A percentile compares a stretch with the other conserved stretches of the same genome.
phyloP scores from a whole-genome alignment of 2,113 vertebrate genomes.

The Pteruthius melanotis region DNA sequence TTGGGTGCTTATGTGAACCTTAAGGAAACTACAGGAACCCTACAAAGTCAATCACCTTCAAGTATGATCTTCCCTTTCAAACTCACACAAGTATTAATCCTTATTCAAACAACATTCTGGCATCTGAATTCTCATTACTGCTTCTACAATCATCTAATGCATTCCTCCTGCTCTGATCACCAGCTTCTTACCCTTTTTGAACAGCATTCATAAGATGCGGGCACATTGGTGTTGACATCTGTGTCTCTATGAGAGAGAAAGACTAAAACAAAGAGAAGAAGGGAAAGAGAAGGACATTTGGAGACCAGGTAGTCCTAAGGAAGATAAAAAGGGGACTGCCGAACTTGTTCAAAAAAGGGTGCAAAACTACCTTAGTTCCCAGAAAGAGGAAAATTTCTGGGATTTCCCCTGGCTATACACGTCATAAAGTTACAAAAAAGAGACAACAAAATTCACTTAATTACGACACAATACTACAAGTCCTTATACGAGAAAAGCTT shows the following conservation, averaged over 20 bases:
- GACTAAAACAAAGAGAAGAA: not conserved
- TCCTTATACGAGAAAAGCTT: not conserved
- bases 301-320: not conserved
- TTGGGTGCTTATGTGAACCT: slow-evolving; percentile 52
- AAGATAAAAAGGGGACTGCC: not conserved
- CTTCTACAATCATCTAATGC: not conserved
- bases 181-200: not conserved
- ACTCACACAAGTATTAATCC: not conserved
- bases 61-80: slow-evolving; percentile 9
- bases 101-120: not conserved
- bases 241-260: not conserved
- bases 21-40: not conserved
- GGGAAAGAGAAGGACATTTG: not conserved
- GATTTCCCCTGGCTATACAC: not conserved
- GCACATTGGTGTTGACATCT: not conserved
- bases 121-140: not conserved
- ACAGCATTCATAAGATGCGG: not conserved
- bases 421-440: not conserved
- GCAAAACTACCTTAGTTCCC: not conserved
- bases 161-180: not conserved
- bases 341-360: not conserved
- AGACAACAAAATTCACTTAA: not conserved
- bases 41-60: not conserved
- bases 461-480: not conserved
- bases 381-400: not conserved